Base-by-base conservation (phyloP, 2,113 vertebrate species). In the Callipepla californica region DNA sequence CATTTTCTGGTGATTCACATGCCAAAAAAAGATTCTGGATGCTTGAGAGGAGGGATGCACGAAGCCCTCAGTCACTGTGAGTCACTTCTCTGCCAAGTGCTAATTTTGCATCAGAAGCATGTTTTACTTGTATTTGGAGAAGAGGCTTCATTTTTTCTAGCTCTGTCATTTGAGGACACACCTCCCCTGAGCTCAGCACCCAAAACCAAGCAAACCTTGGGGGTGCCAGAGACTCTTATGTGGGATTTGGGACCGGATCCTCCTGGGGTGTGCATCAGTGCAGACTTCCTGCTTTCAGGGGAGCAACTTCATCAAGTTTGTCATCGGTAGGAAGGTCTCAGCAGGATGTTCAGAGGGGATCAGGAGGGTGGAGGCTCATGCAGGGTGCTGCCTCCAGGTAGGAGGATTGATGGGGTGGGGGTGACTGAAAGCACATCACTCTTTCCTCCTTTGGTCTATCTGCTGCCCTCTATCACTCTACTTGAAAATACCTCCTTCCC, bases 1-100 rank as follows among this genome's bases (percentile, higher is more conserved):
- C 59, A 44, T 74, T 93, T 94, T 89, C 91, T 87, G 68, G 94
- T 95, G 96, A 96, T 91, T 96, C 92, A 96, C 59, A 45, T 82
- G 79, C 94, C 84, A 87, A 78, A 95, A 96, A 95, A 95, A 93
- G 92, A 85, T 95, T 38, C 81, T 95, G 79, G 85, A 61, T 89
- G 57, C 68, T 87, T 91, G 84, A 87, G 74, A 85, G 92, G 32
- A 92, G 80, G 80, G 81, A 51, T 89, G 87, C 95, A 89, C 1
- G 32, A 93, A 95, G 45, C 72, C 91, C 87, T 91, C 95, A 89
- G 86, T 85, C 92, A 89, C 83, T 10, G 3, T 96, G 95, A 96
- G 94, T 96, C 95, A 96, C 63, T 95, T 76, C 67, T 92, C 91
- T 81, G 78, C 89, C 86, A 89, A 93, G 44, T 87, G 80, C 89